phyloP scores from a whole-genome alignment of 2,888 invertebrate species.

The Linnaemya vulpina region DNA sequence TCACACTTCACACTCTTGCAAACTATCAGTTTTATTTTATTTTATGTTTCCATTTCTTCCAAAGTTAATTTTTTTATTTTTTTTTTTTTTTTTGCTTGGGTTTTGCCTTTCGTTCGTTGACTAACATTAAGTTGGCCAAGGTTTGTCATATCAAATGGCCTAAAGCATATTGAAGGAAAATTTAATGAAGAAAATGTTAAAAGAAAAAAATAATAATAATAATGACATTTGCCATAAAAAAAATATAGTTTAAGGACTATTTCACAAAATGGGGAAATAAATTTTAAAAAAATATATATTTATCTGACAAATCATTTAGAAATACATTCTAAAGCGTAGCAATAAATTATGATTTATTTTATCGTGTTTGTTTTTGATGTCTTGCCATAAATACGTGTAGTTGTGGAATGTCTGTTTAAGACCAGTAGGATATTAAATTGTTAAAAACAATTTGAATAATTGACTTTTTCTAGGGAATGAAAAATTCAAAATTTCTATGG shows the following conservation, averaged over 20 bases:
- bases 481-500: no score
- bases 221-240: constrained; percentile 6
- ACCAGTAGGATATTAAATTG: no score
- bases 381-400: no score
- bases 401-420: no score
- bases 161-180: constrained; percentile 38
- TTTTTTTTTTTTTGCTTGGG: neutral
- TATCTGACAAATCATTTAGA: constrained; percentile 23
- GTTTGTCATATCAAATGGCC: constrained; percentile 63
- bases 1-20: constrained; percentile 22
- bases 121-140: constrained; percentile 63
- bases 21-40: constrained; percentile 27
- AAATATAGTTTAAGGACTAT: constrained; percentile 32
- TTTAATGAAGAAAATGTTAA: constrained; percentile 31
- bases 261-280: constrained; percentile 23
- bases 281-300: constrained; percentile 20
- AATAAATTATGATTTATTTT: no score
- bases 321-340: neutral
- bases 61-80: no score
- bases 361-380: no score
- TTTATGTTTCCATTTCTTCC: no score
- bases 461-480: no score
- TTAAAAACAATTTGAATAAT: no score
- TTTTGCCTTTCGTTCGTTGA: constrained; percentile 35
- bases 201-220: neutral